phyloP scores from a whole-genome alignment of 2,888 invertebrate species.

The Patella ulyssiponensis region DNA sequence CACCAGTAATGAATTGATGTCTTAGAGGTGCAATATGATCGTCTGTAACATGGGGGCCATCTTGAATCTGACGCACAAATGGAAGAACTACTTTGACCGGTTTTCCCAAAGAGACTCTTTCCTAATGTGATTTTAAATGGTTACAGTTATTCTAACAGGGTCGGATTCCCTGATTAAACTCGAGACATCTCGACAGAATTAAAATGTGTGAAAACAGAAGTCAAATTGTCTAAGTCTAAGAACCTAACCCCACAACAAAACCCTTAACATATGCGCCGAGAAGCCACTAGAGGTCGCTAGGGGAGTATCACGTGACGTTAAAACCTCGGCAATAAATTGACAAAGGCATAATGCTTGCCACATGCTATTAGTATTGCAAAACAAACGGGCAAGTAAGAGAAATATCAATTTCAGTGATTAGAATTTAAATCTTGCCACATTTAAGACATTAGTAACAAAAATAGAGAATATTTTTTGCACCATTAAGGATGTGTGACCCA shows the following conservation, averaged over 20 bases:
- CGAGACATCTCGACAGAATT: not conserved
- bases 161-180: not conserved
- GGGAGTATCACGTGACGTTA: slow-evolving; percentile 19
- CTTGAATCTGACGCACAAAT: no score
- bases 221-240: slow-evolving; percentile 9
- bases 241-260: not conserved
- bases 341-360: not conserved
- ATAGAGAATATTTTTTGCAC: no score
- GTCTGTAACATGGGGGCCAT: no score
- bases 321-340: not conserved
- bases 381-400: not conserved
- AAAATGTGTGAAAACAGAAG: slow-evolving; percentile 9
- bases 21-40: no score
- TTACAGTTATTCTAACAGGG: not conserved
- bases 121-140: slow-evolving; percentile 4
- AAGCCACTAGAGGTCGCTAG: not conserved
- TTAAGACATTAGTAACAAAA: no score
- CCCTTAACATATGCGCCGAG: slow-evolving; percentile 5
- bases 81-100: not conserved
- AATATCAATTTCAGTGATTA: not conserved
- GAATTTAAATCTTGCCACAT: not conserved
- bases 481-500: no score
- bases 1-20: no score
- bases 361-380: not conserved
- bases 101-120: not conserved